A percentile compares a stretch with the other conserved stretches of the same genome.
phyloP scores from a whole-genome alignment of 2,797 vertebrate genomes.

The Mus spretus region DNA sequence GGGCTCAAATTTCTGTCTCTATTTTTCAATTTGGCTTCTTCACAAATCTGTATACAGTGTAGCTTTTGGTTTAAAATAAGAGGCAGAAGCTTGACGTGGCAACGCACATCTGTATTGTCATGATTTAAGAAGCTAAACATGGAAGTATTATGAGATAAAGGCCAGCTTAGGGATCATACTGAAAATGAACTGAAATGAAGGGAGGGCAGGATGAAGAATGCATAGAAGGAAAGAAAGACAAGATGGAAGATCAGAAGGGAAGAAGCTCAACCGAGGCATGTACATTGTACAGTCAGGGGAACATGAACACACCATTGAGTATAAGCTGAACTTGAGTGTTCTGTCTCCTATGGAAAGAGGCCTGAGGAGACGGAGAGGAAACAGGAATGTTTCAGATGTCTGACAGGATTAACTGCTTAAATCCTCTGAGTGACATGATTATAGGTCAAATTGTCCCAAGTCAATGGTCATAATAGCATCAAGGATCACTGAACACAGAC shows the following conservation, averaged over 20 bases:
- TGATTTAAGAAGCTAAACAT: background rate
- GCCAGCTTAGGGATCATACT: background rate
- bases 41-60: background rate
- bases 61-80: background rate
- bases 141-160: background rate
- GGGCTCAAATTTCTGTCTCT: background rate
- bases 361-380: background rate
- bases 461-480: background rate
- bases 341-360: background rate
- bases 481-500: background rate
- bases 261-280: background rate
- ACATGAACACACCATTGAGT: background rate
- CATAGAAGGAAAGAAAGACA: background rate
- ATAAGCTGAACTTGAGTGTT: background rate
- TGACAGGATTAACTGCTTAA: background rate
- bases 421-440: background rate
- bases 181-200: background rate
- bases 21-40: background rate
- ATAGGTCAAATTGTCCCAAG: background rate
- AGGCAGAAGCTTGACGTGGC: background rate
- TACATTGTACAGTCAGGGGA: background rate
- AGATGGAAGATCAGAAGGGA: background rate
- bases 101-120: background rate
- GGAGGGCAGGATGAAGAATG: background rate
- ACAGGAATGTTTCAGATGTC: background rate